Conservation (phyloP, 2,113 vertebrate species). For the Nyctibius bracteatus region DNA sequence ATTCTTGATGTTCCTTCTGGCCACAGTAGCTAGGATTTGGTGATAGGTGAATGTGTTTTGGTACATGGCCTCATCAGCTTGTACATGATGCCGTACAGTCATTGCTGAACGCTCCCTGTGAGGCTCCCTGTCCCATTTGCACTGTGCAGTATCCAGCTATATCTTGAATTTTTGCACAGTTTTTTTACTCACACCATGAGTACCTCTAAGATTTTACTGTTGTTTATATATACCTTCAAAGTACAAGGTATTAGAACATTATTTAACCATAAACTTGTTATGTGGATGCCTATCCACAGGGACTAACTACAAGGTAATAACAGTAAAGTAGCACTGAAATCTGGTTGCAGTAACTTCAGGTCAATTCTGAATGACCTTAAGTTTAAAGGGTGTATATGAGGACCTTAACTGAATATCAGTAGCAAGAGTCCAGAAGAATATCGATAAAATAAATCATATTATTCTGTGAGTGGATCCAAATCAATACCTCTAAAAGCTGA, state of each 20-base stretch:
- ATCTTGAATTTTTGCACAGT: not conserved
- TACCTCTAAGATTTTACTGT: not conserved
- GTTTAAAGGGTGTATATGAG: not conserved
- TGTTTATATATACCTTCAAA: not conserved
- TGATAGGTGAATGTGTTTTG: not conserved
- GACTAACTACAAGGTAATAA: not conserved
- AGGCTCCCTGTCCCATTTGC: not conserved
- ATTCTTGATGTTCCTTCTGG: not conserved
- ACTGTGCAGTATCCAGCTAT: not conserved
- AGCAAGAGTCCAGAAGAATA: not conserved
- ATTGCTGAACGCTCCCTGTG: not conserved
- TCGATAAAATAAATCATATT: not conserved
- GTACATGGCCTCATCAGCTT: not conserved
- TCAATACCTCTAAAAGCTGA: not conserved
- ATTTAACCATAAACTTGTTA: not conserved
- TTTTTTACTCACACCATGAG: not conserved
- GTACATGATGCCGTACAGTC: rapidly evolving
- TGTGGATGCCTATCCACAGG: not conserved
- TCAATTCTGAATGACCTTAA: not conserved
- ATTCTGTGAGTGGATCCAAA: not conserved
- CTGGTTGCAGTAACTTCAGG: not conserved
- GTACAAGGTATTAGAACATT: not conserved
- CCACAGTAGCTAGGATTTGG: not conserved
- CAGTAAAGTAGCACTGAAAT: not conserved
- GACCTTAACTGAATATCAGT: not conserved